Conservation (phyloP, 2,797 vertebrate species). For the Arvicola amphibius region DNA sequence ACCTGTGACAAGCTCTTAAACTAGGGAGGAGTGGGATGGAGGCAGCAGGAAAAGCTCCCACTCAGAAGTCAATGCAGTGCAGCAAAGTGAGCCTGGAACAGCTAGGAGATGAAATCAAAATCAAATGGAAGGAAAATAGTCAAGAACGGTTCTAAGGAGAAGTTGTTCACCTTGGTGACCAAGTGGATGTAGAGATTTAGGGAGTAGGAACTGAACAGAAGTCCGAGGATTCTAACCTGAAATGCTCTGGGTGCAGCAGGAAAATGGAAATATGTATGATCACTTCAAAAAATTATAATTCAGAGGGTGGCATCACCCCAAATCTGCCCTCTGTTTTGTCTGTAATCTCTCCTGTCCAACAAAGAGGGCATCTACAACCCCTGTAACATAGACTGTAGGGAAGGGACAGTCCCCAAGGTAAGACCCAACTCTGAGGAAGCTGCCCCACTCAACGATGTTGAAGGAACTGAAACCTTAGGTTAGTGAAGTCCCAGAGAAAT, state of each 20-base stretch:
- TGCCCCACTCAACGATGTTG: conserved; percentile 60
- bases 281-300: conserved; percentile 8
- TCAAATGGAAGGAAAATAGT: not conserved
- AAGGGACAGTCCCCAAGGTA: conserved; percentile 42
- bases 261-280: conserved; percentile 7
- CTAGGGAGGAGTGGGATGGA: not conserved
- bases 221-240: not conserved
- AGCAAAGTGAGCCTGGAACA: conserved; percentile 4
- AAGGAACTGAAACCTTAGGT: conserved; percentile 73
- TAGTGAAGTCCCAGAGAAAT: conserved; percentile 59
- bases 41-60: not conserved
- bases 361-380: not conserved
- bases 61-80: not conserved
- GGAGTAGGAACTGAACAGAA: not conserved
- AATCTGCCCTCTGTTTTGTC: not conserved
- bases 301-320: not conserved
- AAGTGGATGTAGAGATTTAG: not conserved
- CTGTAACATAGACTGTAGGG: conserved; percentile 4
- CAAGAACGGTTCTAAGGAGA: conserved; percentile 4
- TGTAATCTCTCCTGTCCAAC: not conserved
- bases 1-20: not conserved
- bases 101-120: not conserved
- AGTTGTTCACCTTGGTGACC: not conserved
- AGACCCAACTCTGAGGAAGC: conserved; percentile 46
- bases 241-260: not conserved